Evolutionary conservation across 2,888 invertebrate species (phyloP).

Genomic region (Lepidocyrtoides sp.): DNA sequence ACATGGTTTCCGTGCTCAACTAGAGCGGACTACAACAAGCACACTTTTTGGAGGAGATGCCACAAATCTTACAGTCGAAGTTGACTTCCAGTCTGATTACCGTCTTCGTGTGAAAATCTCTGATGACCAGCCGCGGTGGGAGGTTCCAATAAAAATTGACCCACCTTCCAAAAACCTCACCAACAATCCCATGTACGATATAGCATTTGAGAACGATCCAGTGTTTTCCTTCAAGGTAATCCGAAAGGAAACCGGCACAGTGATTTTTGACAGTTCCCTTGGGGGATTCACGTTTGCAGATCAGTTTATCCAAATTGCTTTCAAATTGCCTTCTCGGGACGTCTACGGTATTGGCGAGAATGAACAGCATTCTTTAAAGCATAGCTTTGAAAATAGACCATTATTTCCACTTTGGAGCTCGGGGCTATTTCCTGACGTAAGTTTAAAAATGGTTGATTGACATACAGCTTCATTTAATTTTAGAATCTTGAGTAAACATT

Average conservation of each 20-base stretch:
- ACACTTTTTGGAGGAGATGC: constrained; percentile 81
- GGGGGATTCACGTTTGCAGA: constrained; percentile 87
- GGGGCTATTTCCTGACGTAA: constrained; percentile 86
- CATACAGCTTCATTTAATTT: background rate
- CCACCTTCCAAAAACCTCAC: constrained; percentile 74
- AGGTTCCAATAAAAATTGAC: constrained; percentile 82
- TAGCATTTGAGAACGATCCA: constrained; percentile 81
- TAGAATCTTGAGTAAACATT: no score
- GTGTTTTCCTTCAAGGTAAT: constrained; percentile 86
- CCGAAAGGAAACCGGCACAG: constrained; percentile 79
- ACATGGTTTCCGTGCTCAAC: constrained; percentile 62
- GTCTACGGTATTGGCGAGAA: constrained; percentile 87
- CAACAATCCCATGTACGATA: constrained; percentile 83
- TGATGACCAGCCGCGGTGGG: constrained; percentile 80
- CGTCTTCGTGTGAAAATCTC: constrained; percentile 82
- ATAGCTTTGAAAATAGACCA: constrained; percentile 86
- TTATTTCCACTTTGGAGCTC: constrained; percentile 86
- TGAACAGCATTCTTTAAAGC: constrained; percentile 86
- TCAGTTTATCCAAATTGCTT: constrained; percentile 87
- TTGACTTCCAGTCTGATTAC: constrained; percentile 83
- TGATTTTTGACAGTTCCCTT: constrained; percentile 85
- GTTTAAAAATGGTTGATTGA: background rate
- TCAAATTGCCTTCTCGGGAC: constrained; percentile 86
- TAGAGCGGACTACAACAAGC: constrained; percentile 73
- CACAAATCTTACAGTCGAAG: constrained; percentile 72